Percentiles rank a stretch among this genome's conserved stretches.
phyloP scores from a whole-genome alignment of 2,888 invertebrate genomes.

The Lordiphosa fenestrarum region DNA sequence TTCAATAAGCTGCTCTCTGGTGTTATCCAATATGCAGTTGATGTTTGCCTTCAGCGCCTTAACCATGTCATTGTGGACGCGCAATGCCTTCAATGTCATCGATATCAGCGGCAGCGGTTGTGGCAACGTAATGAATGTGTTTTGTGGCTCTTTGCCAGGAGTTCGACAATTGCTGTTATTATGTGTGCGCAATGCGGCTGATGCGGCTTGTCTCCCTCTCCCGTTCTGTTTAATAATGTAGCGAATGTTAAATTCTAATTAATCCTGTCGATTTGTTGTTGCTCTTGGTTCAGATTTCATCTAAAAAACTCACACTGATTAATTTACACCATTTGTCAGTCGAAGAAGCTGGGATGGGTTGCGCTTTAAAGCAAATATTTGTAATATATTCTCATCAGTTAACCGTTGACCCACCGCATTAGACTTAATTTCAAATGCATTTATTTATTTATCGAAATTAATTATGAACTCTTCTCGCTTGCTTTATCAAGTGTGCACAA shows the following conservation, averaged over 20 bases:
- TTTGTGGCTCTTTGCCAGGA: constrained; percentile 26
- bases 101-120: constrained; percentile 39
- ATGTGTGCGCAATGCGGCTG: constrained; percentile 9
- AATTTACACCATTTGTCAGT: constrained; percentile 47
- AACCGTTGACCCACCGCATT: constrained; percentile 22
- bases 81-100: constrained; percentile 13
- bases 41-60: constrained; percentile 1
- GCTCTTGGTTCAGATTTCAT: constrained; percentile 49
- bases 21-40: no score
- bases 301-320: constrained; percentile 44
- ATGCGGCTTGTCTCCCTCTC: no score
- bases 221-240: background rate
- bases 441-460: constrained; percentile 51
- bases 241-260: constrained; percentile 54
- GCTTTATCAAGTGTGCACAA: constrained; percentile 44
- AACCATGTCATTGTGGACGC: no score
- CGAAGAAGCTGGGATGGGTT: constrained; percentile 18
- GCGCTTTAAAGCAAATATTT: constrained; percentile 3
- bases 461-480: constrained; percentile 32
- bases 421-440: constrained; percentile 34
- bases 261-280: constrained; percentile 37
- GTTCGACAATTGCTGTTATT: constrained; percentile 43
- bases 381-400: background rate
- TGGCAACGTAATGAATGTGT: constrained; percentile 60
- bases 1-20: no score